Evolutionary conservation across 2,797 vertebrate genomes (phyloP), one percentile per base, ranked within the genome.

Genomic region (Erpetoichthys calabaricus): DNA sequence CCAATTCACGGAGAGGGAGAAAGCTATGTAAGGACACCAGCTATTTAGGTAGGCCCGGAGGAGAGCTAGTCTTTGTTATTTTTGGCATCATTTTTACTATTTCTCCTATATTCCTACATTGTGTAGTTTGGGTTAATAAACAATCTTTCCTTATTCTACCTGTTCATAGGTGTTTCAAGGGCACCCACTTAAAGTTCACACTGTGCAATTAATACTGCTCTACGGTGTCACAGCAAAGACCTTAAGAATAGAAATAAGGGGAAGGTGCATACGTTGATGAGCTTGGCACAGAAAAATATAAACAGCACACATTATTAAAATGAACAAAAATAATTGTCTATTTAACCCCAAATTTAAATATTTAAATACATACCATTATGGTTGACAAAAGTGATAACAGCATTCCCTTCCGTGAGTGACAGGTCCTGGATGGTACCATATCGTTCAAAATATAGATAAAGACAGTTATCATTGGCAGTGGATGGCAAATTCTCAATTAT

Each of bases 361-460:
- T 41, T 59, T n/a, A 5, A 5, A 6, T 9, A 6, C 45, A 65
- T 85, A 93, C 91, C 86, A 85, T 78, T 62, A 3, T 65, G 51
- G 65, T 84, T 56, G 42, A 3, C 60, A 67, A 91, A 90, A 2
- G 80, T 79, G 68, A 89, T 42, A 6, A 91, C 58, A 25, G 88
- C 90, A 52, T 92, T 87, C 3, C 80, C 68, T 1, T 77, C 75
- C 59, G 85, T 67, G 68, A 74, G 76, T 8, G 56, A 6, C 47
- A 85, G 55, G 0, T 42, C 9, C 8, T 61, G 53, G 1, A 80
- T 60, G 1, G 68, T 73, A 0, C 51, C 45, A 0, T 64, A 71
- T 66, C 83, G 87, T 68, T 91, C 88, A 75, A 93, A 91, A 65
- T 82, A 91, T 51, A 89, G 0, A 0, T 67, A 65, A 62, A 96